Percentiles rank a stretch among this genome's conserved stretches.
phyloP scores from a whole-genome alignment of 2,113 vertebrate species.

The Danio rerio region DNA sequence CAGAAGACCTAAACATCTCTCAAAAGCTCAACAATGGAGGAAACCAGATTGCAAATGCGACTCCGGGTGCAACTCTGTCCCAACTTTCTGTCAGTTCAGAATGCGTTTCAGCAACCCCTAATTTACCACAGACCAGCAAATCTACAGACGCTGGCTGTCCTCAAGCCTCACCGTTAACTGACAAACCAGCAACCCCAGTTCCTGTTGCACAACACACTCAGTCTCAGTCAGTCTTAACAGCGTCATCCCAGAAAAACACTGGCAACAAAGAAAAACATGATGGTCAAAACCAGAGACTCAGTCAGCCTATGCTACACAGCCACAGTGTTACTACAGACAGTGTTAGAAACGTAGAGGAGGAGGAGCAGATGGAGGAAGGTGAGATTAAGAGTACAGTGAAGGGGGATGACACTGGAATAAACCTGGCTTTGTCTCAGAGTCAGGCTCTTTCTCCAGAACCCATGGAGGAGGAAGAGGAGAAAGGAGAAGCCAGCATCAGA shows the following conservation, averaged over 20 bases:
- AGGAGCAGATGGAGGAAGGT: constrained; percentile 63
- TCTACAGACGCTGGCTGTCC: constrained; percentile 46
- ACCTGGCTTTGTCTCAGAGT: constrained; percentile 73
- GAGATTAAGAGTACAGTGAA: constrained; percentile 60
- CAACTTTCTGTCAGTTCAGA: constrained; percentile 11
- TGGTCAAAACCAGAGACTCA: constrained; percentile 45
- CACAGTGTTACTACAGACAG: constrained; percentile 44
- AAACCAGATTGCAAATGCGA: constrained; percentile 50
- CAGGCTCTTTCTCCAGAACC: constrained; percentile 69
- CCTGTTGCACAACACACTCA: constrained; percentile 54
- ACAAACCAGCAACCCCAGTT: constrained; percentile 22
- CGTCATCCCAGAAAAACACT: constrained; percentile 4
- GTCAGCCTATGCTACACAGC: constrained; percentile 42
- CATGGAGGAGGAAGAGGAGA: constrained; percentile 57
- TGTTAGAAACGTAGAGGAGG: constrained; percentile 59
- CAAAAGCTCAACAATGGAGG: constrained; percentile 52
- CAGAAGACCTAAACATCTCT: constrained; percentile 28
- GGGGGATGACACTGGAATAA: constrained; percentile 63
- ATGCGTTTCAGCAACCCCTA: background rate
- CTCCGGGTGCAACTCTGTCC: constrained; percentile 14
- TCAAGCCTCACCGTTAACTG: constrained; percentile 30
- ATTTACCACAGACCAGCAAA: constrained; percentile 47
- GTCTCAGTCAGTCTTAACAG: constrained; percentile 52
- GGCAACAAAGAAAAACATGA: constrained; percentile 59
- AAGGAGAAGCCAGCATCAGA: background rate